Percentiles rank a stretch among this genome's conserved stretches.
These are phyloP conservation scores for Hydrophis major DNA, from an alignment of 2,797 vertebrate species.

Conservation along the genomic window DNA sequence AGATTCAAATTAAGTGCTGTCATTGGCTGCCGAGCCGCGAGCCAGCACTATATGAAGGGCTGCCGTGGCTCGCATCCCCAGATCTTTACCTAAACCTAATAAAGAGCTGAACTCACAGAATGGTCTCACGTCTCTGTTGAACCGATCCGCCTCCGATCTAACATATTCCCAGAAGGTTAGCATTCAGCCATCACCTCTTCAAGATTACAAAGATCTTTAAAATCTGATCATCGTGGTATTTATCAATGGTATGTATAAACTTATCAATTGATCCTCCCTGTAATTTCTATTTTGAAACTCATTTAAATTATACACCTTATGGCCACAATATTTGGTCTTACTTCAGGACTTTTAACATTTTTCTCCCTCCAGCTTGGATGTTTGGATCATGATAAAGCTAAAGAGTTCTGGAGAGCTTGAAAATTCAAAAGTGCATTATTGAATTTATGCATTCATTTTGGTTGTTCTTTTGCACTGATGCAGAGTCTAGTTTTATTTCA, in stretches of 20 bases:
- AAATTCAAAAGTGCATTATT: not conserved
- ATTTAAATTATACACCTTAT: not conserved
- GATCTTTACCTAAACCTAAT: too few relatives aligned
- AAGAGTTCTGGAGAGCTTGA: not conserved
- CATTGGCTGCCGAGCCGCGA: too few relatives aligned
- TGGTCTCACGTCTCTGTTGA: too few relatives aligned
- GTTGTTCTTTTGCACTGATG: conserved; percentile 10
- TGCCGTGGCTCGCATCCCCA: too few relatives aligned
- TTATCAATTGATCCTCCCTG: not conserved
- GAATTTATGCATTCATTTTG: conserved; percentile 14
- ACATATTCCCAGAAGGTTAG: not conserved
- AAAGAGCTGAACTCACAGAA: too few relatives aligned
- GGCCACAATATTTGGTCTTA: not conserved
- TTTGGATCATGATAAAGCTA: not conserved
- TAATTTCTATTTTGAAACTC: not conserved
- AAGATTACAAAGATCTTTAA: not conserved
- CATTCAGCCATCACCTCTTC: too few relatives aligned
- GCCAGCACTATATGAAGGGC: too few relatives aligned
- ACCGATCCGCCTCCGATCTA: too few relatives aligned
- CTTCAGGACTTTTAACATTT: not conserved
- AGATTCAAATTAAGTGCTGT: too few relatives aligned
- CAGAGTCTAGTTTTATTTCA: conserved; percentile 21
- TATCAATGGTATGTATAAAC: not conserved
- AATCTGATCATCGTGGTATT: not conserved
- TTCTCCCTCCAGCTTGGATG: not conserved